Evolutionary conservation across 2,797 vertebrate genomes (phyloP).

Genomic region (Telmatherina bonti): DNA sequence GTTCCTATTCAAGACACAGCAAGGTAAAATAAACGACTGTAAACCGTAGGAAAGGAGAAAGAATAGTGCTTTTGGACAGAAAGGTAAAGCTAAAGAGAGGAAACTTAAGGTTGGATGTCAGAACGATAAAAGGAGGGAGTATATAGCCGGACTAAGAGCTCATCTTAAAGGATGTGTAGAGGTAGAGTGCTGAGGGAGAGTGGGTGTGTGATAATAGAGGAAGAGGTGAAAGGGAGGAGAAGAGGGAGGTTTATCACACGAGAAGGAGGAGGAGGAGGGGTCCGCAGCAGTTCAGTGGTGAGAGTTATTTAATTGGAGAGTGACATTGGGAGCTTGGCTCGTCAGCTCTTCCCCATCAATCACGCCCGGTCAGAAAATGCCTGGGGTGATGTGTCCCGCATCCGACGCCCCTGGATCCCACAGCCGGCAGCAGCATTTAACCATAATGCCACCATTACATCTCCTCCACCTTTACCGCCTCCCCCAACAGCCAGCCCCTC

Average conservation of each 20-base stretch:
- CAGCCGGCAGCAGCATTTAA: slow-evolving; percentile 51
- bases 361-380: slow-evolving; percentile 71
- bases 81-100: background rate
- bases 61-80: slow-evolving; percentile 17
- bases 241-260: slow-evolving; percentile 45
- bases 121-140: background rate
- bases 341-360: slow-evolving; percentile 82
- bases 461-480: slow-evolving; percentile 1
- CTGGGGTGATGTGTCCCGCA: slow-evolving; percentile 64
- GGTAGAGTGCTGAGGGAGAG: slow-evolving; percentile 30
- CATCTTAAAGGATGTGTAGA: slow-evolving; percentile 46
- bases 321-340: slow-evolving; percentile 82
- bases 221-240: slow-evolving; percentile 58
- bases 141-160: slow-evolving; percentile 37
- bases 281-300: slow-evolving; percentile 65
- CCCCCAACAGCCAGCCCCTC: background rate
- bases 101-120: slow-evolving; percentile 9
- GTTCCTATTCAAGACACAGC: slow-evolving; percentile 34
- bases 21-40: slow-evolving; percentile 10
- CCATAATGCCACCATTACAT: slow-evolving; percentile 50
- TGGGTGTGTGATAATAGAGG: slow-evolving; percentile 45
- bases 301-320: slow-evolving; percentile 85
- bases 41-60: background rate
- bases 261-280: slow-evolving; percentile 9
- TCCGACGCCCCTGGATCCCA: slow-evolving; percentile 31